Evolutionary conservation across 2,888 invertebrate genomes (phyloP).

Genomic region (Smittia sp.): DNA sequence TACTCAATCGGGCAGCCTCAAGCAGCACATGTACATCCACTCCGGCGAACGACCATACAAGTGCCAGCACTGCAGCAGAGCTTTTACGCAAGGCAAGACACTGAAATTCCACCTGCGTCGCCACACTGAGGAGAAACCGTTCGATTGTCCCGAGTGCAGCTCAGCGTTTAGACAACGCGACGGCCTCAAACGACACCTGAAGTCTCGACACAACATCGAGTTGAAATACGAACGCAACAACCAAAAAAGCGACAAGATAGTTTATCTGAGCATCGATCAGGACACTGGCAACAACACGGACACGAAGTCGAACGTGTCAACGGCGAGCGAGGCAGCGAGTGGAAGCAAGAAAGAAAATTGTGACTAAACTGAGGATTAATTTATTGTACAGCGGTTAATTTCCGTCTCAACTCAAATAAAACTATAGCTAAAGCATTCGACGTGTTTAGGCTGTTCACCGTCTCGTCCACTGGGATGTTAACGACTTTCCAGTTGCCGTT

Average conservation of each 20-base stretch:
- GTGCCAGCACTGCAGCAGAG: conserved; percentile 47
- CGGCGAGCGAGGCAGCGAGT: too few relatives aligned
- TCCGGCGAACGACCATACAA: conserved; percentile 47
- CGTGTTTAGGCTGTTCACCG: conserved; percentile 81
- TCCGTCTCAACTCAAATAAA: conserved; percentile 71
- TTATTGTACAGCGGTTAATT: neutral
- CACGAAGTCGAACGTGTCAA: neutral
- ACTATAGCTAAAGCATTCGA: conserved; percentile 80
- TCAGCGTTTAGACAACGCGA: conserved; percentile 49
- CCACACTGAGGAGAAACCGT: conserved; percentile 50
- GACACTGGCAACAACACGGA: neutral
- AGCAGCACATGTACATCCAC: conserved; percentile 49
- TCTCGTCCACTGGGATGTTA: conserved; percentile 73
- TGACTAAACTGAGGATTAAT: neutral
- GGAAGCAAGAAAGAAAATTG: neutral
- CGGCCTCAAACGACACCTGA: conserved; percentile 45
- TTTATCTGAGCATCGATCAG: neutral
- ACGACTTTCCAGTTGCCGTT: conserved; percentile 59
- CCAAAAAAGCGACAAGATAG: neutral
- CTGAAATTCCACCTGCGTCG: conserved; percentile 49
- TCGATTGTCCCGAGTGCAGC: conserved; percentile 48
- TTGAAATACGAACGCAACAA: conserved; percentile 10
- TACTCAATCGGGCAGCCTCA: conserved; percentile 49
- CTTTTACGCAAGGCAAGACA: conserved; percentile 50
- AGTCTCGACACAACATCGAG: conserved; percentile 13